phyloP scores from a whole-genome alignment of 2,113 vertebrate species.

The Dipodomys ordii region DNA sequence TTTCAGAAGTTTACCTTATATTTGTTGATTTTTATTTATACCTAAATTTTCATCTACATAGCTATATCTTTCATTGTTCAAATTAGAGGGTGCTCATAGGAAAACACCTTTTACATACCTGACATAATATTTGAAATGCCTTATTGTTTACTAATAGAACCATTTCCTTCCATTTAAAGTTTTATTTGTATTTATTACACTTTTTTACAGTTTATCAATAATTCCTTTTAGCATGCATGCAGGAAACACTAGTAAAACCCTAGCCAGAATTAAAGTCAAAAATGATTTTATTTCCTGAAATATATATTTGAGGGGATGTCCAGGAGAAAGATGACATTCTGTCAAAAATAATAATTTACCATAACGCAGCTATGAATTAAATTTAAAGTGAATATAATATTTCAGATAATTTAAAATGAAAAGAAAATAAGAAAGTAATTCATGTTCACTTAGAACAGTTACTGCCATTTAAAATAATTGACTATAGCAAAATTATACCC shows the following conservation, averaged over 20 bases:
- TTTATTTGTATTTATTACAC: neutral
- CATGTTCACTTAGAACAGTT: neutral
- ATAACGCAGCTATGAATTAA: neutral
- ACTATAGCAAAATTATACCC: neutral
- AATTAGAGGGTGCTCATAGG: neutral
- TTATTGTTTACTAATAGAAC: neutral
- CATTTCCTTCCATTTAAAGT: slow-evolving; percentile 6
- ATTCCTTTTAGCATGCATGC: neutral
- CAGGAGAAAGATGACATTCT: neutral
- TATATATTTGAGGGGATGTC: neutral
- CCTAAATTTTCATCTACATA: no score
- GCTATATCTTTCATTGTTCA: neutral
- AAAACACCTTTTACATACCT: neutral
- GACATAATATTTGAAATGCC: slow-evolving; percentile 1
- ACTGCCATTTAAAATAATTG: neutral
- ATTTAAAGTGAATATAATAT: neutral
- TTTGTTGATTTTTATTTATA: neutral
- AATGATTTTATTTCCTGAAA: neutral
- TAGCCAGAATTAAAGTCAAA: neutral
- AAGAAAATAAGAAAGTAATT: neutral
- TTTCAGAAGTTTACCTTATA: neutral
- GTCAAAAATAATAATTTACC: neutral
- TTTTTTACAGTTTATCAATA: neutral
- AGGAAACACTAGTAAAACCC: neutral
- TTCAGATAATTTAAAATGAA: neutral